Base-by-base conservation (phyloP, 2,888 invertebrate species). In the Lydus trimaculatus region DNA sequence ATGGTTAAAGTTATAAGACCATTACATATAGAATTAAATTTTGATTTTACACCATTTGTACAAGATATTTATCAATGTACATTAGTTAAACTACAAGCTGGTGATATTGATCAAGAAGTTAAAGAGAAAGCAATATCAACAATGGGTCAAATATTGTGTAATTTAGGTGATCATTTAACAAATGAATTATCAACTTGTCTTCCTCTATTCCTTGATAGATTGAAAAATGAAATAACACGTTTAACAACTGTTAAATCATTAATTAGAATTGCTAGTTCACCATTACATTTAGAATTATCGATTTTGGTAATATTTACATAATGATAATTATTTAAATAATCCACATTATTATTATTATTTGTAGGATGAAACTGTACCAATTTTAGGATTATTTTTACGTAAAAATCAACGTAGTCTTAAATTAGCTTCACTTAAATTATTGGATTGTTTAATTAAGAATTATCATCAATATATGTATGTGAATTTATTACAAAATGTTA, bases 101-200 rank as follows among this genome's bases (percentile, higher is more conserved):
- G 98, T 0, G 99, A 99, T 83, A 97, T 99, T 81, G 99, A 99
- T 87, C 99, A 99, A 84, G 99, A 99, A 86, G 99, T 99, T 0
- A 99, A 99, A 85, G 99, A 99, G 83, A 90, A 97, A 28, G 98
- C 99, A 11, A 99, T 99, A 73, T 94, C 97, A 0, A 97, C 98
- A 79, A 96, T 97, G 93, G 97, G 98, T 15, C 96, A 98, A 85
- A 92, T 98, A 62, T 90, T 99, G 61, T 94, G 95, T 70, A 95
- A 96, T 84, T 91, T 98, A 76, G 98, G 97, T 0, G 97, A 98
- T 84, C 90, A 91, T 76, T 85, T 98, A 63, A 88, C 91, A 84
- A 88, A 89, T 69, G 96, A 98, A 84, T 87, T 98, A 65, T 90
- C 90, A 0, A 90, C 91, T 6, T 98, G 98, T 84, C 88, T 99